Base-by-base conservation (phyloP, 2,797 vertebrate species). In the Orientallactaga sibirica region DNA sequence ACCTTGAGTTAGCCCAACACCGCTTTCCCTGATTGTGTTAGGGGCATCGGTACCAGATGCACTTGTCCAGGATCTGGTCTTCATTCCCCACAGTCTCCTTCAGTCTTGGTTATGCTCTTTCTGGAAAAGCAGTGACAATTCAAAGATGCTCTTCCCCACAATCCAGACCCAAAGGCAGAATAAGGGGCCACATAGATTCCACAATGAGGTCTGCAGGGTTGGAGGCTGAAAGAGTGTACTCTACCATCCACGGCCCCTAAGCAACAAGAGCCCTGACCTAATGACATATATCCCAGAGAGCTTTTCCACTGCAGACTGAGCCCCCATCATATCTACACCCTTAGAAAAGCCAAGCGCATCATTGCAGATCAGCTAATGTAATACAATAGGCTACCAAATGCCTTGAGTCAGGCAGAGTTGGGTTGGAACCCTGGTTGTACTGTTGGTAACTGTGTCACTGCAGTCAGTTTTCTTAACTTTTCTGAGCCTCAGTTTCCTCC, bases 401-500 rank as follows among this genome's bases (percentile, higher is more conserved):
- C 10, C 64, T 83, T 76, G 41, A 73, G 29, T 68, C 48, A 71
- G 41, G 43, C 15, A 64, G 29, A 92, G 52, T 71, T 75, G 81
- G 15, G 12, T 68, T 87, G 80, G 48, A 82, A 83, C 90, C 48
- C 74, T 86, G 37, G 24, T 68, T 94, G n/a, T 79, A 43, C 24
- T 64, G 15, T 79, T 86, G 27, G 6, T 83, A 71, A 55, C 70
- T 90, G 37, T 84, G 70, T 95, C 71, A 66, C 41, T 75, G 33
- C 14, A 84, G 1, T 80, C 25, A 92, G 86, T 5, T 41, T 48
- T 86, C 52, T 91, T 71, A 88, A 78, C 25, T 87, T 77, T 48
- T 84, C 78, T 58, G 33, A 94, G 64, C 12, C 64, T 95, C 55
- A 27, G 55, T 95, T 87, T 92, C 55, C 76, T 74, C 18, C 8